These are phyloP conservation scores for Hypotaenidia okinawae DNA, from an alignment of 2,797 vertebrate genomes.

Conservation along the genomic window DNA sequence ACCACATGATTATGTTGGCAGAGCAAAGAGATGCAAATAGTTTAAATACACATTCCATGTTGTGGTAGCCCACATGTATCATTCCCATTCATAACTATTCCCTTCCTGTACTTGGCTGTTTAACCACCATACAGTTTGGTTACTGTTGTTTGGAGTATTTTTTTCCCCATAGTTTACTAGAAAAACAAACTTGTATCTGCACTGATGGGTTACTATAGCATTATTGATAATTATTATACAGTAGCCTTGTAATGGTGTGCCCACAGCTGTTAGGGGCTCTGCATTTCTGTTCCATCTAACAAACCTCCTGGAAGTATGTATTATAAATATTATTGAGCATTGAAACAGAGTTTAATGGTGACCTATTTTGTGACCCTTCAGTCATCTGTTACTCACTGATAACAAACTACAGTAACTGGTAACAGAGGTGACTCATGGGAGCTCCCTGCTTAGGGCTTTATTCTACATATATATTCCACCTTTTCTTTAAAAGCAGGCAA, in stretches of 20 bases:
- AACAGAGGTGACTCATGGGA: not conserved
- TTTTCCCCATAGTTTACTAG: not conserved
- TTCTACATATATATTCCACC: not conserved
- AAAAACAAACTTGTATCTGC: not conserved
- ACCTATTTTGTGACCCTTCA: not conserved
- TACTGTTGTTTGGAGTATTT: not conserved
- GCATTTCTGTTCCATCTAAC: not conserved
- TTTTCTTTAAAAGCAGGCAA: not conserved
- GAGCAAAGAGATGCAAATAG: not conserved
- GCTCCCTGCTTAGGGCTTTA: not conserved
- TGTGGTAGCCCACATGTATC: slow-evolving; percentile 28
- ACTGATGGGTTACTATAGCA: not conserved
- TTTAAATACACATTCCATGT: not conserved
- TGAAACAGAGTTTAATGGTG: not conserved
- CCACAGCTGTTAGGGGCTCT: not conserved
- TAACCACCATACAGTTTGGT: not conserved
- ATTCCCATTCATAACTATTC: not conserved
- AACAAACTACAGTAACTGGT: not conserved
- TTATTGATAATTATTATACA: not conserved
- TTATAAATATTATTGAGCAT: not conserved
- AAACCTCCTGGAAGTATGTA: not conserved
- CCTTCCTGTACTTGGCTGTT: not conserved
- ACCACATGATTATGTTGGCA: not conserved
- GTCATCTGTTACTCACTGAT: not conserved
- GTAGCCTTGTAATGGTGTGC: not conserved